Conservation (phyloP, 2,888 invertebrate species). For the Caenorhabditis doughertyi region DNA sequence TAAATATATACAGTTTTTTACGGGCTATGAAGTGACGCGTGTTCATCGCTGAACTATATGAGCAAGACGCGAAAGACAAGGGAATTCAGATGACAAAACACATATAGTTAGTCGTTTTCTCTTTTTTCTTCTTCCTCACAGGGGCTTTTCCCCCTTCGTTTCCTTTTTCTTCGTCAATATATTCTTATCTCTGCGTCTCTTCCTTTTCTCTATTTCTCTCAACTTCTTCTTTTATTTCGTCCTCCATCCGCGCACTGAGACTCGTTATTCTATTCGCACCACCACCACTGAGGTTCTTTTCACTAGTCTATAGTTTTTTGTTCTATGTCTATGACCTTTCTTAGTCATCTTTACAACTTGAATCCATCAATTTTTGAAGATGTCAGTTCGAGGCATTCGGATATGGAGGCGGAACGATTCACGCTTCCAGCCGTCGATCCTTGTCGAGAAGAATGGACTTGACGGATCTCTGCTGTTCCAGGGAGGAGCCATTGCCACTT, state of each 20-base stretch:
- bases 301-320: constrained; percentile 39
- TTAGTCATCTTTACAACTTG: constrained; percentile 3
- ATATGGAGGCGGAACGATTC: constrained; percentile 73
- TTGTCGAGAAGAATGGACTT: constrained; percentile 75
- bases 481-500: constrained; percentile 73
- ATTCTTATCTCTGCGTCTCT: constrained; percentile 51
- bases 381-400: constrained; percentile 79
- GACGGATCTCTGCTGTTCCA: constrained; percentile 78
- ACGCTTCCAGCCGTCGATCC: constrained; percentile 72
- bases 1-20: background rate
- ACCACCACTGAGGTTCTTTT: constrained; percentile 60
- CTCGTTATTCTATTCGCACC: constrained; percentile 56
- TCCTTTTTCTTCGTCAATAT: constrained; percentile 56
- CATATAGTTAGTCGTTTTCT: constrained; percentile 52
- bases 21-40: constrained; percentile 21
- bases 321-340: constrained; percentile 11
- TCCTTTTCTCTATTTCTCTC: constrained; percentile 15
- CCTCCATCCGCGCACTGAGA: constrained; percentile 52
- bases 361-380: constrained; percentile 48
- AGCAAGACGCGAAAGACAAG: background rate
- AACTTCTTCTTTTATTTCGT: constrained; percentile 25
- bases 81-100: constrained; percentile 50
- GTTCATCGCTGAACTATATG: constrained; percentile 41
- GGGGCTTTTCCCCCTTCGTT: constrained; percentile 52
- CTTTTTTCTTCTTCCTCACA: constrained; percentile 12